Base-by-base conservation (phyloP, 2,797 vertebrate genomes). In the Chiroxiphia lanceolata region DNA sequence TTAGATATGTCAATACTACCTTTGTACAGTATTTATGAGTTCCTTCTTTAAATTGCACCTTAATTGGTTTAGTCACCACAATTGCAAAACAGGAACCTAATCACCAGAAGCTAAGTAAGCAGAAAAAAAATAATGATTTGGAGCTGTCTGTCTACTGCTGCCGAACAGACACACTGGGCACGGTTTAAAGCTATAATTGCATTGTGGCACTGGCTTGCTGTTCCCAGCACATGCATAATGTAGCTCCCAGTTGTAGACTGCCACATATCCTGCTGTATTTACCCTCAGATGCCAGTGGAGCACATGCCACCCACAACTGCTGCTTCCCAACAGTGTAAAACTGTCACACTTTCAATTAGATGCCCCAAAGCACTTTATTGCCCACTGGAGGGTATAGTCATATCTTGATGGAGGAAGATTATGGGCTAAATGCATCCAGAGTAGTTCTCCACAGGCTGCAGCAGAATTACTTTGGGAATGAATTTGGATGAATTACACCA, bases 1-100 rank as follows among this genome's bases (percentile, higher is more conserved):
- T 96, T 97, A 91, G 93, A 92, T 75, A 54, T 96, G 93, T 93
- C 97, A 97, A 44, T 97, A 94, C 93, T 63, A 95, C 72, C 83
- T 94, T 96, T 87, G 96, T 96, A 95, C 91, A 97, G 93, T 97
- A 97, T 97, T 97, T 97, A 97, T 97, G 95, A 97, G 94, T 94
- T 87, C 94, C 84, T 97, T 96, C 87, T 97, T 97, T 97, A 97
- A 98, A 97, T 88, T 95, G 93, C 93, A 93, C 93, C 83, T 95
- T 98, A 97, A 97, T 97, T 98, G 95, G 94, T 96, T 97, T 96
- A 95, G 92, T 96, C 94, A 97, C 93, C 60, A 53, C 91, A 95
- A 95, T 94, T 97, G 95, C 93, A 97, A 97, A 95, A 95, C 93
- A 96, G 51, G 93, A 97, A 97, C 94, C 94, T 97, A 97, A 98